Conservation (phyloP, 1,140 invertebrate species). For the Apis cerana region DNA sequence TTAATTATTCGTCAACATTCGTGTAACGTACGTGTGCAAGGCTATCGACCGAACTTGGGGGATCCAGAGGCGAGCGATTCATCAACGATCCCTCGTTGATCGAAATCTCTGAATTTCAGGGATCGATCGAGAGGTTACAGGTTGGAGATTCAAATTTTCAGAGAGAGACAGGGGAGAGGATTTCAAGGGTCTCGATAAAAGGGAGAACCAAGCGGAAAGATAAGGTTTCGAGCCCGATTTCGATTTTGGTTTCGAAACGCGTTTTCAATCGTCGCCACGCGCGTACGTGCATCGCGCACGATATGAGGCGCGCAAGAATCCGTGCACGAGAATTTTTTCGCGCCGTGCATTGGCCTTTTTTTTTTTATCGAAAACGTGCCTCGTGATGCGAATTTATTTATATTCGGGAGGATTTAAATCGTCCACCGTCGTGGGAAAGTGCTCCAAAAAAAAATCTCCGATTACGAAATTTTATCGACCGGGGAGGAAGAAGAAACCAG, state of each 20-base stretch:
- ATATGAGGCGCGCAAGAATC: neutral
- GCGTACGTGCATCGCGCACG: neutral
- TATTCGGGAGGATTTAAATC: neutral
- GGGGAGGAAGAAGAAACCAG: too few relatives aligned
- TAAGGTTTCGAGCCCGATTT: neutral
- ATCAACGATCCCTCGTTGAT: too few relatives aligned
- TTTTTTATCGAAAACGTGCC: constrained; percentile 24
- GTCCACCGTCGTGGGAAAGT: neutral
- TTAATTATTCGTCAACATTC: too few relatives aligned
- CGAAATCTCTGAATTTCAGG: too few relatives aligned
- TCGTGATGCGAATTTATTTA: constrained; percentile 36
- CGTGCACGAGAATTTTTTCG: neutral
- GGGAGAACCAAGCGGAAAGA: neutral
- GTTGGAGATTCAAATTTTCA: neutral
- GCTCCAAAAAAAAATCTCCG: too few relatives aligned
- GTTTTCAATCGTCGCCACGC: constrained; percentile 28
- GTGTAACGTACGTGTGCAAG: too few relatives aligned
- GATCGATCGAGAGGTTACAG: too few relatives aligned
- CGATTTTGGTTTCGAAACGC: constrained; percentile 13
- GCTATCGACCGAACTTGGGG: too few relatives aligned
- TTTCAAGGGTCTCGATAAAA: neutral
- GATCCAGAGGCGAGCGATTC: too few relatives aligned
- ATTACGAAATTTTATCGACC: neutral
- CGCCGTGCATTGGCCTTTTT: too few relatives aligned
- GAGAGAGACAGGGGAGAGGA: neutral